Evolutionary conservation across 2,113 vertebrate genomes (phyloP).

Genomic region (Polypterus bichir): DNA sequence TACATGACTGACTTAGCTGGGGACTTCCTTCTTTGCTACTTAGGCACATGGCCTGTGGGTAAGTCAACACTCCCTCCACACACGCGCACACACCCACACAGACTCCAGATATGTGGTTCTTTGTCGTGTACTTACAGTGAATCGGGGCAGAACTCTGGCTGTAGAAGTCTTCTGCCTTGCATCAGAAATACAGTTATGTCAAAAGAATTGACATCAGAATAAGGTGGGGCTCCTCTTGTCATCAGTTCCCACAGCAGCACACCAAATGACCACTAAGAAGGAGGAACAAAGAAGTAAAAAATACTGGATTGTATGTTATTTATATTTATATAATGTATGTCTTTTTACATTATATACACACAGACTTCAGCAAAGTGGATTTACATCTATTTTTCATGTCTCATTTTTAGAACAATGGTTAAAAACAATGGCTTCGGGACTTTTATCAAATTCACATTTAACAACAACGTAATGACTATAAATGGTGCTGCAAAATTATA

Average conservation of each 20-base stretch:
- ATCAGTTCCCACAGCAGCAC: slow-evolving; percentile 95
- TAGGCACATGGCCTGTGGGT: background rate
- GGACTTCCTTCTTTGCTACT: background rate
- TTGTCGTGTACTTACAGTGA: slow-evolving; percentile 65
- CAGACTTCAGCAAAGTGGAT: too few relatives aligned
- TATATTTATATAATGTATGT: background rate
- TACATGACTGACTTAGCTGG: background rate
- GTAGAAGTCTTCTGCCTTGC: slow-evolving; percentile 85
- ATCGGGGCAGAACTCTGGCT: slow-evolving; percentile 94
- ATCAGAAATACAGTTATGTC: slow-evolving; percentile 92
- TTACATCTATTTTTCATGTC: too few relatives aligned
- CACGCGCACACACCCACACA: background rate
- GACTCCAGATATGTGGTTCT: background rate
- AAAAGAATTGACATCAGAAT: slow-evolving; percentile 93
- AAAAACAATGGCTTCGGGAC: too few relatives aligned
- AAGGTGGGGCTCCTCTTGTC: slow-evolving; percentile 92
- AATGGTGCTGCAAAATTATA: too few relatives aligned
- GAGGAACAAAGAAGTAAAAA: slow-evolving; percentile 15
- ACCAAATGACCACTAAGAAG: slow-evolving; percentile 72
- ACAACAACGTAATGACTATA: too few relatives aligned
- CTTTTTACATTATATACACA: too few relatives aligned
- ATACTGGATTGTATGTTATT: slow-evolving; percentile 13
- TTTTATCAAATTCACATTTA: too few relatives aligned
- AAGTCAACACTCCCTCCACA: background rate
- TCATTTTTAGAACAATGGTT: too few relatives aligned